phyloP scores from a whole-genome alignment of 2,888 invertebrate species.

The Netelia fuscicornis region DNA sequence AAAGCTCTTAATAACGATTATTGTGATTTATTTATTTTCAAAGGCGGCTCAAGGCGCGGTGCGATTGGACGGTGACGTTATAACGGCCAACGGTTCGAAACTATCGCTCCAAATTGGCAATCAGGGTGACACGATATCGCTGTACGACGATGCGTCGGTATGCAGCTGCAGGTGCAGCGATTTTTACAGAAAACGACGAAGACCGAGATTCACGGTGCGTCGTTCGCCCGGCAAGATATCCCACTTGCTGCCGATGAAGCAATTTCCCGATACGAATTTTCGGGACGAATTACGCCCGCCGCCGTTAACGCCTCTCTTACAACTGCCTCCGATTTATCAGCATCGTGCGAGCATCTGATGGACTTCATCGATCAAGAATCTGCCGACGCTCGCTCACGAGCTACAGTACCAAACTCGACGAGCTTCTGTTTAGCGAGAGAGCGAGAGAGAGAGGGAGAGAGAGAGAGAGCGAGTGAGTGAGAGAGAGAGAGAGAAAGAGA shows the following conservation, averaged over 20 bases:
- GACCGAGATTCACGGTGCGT: slow-evolving; percentile 86
- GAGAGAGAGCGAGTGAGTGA: slow-evolving; percentile 6
- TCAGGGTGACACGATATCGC: slow-evolving; percentile 84
- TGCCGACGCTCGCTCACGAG: slow-evolving; percentile 70
- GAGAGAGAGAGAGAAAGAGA: too few relatives aligned
- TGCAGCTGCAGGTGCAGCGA: slow-evolving; percentile 85
- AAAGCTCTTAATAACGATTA: neutral
- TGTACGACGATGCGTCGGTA: slow-evolving; percentile 84
- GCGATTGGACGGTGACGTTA: slow-evolving; percentile 97
- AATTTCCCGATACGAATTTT: slow-evolving; percentile 79
- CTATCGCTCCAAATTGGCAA: slow-evolving; percentile 88
- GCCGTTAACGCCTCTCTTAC: slow-evolving; percentile 81
- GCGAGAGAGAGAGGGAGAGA: slow-evolving; percentile 2
- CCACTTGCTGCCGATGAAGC: slow-evolving; percentile 86
- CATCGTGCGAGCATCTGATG: slow-evolving; percentile 84
- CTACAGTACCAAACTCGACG: slow-evolving; percentile 69
- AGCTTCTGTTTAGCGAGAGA: slow-evolving; percentile 66
- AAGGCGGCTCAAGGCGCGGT: slow-evolving; percentile 98
- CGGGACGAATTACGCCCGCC: slow-evolving; percentile 77
- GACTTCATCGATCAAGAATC: slow-evolving; percentile 71
- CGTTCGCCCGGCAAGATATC: slow-evolving; percentile 86
- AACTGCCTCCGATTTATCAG: slow-evolving; percentile 82
- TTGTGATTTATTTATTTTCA: neutral
- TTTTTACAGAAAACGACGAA: slow-evolving; percentile 83
- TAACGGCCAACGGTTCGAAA: slow-evolving; percentile 96